Evolutionary conservation across 2,888 invertebrate genomes (phyloP).

Genomic region (Teinopalpus imperialis): DNA sequence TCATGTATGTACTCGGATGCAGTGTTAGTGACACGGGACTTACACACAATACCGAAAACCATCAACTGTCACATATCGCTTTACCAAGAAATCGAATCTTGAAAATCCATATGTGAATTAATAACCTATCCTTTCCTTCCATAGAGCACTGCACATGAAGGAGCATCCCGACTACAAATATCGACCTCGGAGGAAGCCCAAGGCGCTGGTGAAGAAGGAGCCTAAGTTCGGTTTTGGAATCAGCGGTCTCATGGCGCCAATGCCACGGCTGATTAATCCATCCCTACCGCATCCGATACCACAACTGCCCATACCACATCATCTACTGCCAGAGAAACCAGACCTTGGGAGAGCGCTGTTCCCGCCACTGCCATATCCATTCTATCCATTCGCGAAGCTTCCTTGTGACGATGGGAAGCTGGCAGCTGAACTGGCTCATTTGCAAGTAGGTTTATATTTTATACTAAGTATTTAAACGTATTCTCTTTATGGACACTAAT

Average conservation of each 20-base stretch:
- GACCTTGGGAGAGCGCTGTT: conserved; percentile 86
- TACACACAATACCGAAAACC: no score
- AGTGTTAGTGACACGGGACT: no score
- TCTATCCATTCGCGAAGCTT: conserved; percentile 85
- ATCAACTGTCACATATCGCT: no score
- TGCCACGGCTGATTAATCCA: conserved; percentile 72
- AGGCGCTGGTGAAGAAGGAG: conserved; percentile 91
- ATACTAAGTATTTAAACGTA: no score
- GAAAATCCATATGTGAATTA: no score
- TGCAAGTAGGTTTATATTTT: conserved; percentile 62
- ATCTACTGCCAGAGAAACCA: conserved; percentile 81
- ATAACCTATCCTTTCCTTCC: conserved; percentile 40
- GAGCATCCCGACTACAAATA: conserved; percentile 97
- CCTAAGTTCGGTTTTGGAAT: conserved; percentile 87
- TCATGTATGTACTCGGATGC: no score
- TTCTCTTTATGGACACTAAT: no score
- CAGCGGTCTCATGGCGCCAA: conserved; percentile 83
- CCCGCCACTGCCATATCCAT: conserved; percentile 86
- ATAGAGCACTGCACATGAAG: conserved; percentile 95
- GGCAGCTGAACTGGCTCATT: conserved; percentile 86
- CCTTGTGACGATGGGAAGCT: conserved; percentile 79
- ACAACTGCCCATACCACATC: conserved; percentile 71
- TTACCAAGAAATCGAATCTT: no score
- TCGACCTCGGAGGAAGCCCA: conserved; percentile 92
- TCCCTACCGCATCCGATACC: conserved; percentile 70